Evolutionary conservation across 2,113 vertebrate genomes (phyloP).

Genomic region (Anarrhichthys ocellatus): DNA sequence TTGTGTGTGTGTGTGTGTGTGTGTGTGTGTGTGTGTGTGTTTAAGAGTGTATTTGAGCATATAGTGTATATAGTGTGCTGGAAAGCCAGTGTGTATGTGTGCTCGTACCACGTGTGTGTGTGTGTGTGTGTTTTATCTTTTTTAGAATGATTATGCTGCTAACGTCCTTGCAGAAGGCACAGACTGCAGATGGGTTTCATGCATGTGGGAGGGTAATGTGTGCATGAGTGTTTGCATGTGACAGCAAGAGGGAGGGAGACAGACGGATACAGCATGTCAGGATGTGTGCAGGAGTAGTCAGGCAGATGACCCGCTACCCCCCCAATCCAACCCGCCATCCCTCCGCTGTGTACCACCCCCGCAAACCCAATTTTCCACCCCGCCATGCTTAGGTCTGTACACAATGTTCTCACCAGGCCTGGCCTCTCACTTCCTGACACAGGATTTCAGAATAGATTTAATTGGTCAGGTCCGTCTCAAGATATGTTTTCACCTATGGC

Average conservation of each 20-base stretch:
- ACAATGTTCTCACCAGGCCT: constrained; percentile 63
- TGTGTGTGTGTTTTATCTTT: constrained; percentile 50
- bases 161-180: constrained; percentile 41
- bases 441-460: constrained; percentile 64
- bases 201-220: constrained; percentile 59
- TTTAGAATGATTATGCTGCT: constrained; percentile 56
- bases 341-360: constrained; percentile 1
- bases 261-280: constrained; percentile 46
- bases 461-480: constrained; percentile 59
- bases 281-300: constrained; percentile 55
- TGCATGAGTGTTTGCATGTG: constrained; percentile 53
- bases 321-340: constrained; percentile 15
- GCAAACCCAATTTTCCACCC: constrained; percentile 32
- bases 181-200: constrained; percentile 62
- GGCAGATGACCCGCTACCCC: constrained; percentile 53
- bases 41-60: constrained; percentile 45
- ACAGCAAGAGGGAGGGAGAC: constrained; percentile 24
- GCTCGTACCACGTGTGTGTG: constrained; percentile 38
- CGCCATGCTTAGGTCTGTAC: constrained; percentile 34
- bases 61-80: constrained; percentile 40
- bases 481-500: constrained; percentile 31
- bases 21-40: constrained; percentile 32
- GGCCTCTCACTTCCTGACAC: constrained; percentile 76
- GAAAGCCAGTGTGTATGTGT: constrained; percentile 38
- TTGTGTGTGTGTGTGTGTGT: constrained; percentile 45